These are phyloP conservation scores for Pangasius djambal DNA, from an alignment of 2,797 vertebrate genomes.

Conservation along the genomic window DNA sequence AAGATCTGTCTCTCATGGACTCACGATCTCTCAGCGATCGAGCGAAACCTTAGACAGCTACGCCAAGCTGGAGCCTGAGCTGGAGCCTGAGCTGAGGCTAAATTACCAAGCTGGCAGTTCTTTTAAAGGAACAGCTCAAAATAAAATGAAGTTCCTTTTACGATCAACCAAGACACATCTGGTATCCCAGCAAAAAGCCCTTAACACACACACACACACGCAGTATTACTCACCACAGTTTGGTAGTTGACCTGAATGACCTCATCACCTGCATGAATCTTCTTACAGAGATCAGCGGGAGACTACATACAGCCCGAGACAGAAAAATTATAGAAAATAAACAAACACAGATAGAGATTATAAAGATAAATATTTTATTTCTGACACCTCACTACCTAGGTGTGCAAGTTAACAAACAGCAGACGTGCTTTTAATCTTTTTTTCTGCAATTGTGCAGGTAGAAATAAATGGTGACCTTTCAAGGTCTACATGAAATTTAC, in stretches of 20 bases:
- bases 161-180: background rate
- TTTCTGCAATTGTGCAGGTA: background rate
- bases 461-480: background rate
- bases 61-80: too few relatives aligned
- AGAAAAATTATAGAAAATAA: background rate
- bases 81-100: slow-evolving; percentile 3
- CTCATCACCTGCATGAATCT: slow-evolving; percentile 68
- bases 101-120: background rate
- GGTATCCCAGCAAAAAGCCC: background rate
- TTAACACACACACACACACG: slow-evolving; percentile 1
- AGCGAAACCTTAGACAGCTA: background rate
- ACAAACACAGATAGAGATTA: background rate
- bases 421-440: background rate
- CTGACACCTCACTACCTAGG: background rate
- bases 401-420: background rate
- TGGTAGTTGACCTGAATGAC: slow-evolving; percentile 70
- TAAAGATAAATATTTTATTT: background rate
- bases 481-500: background rate
- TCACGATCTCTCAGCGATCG: background rate
- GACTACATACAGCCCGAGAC: slow-evolving; percentile 52
- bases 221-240: slow-evolving; percentile 59
- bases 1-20: background rate
- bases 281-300: slow-evolving; percentile 68
- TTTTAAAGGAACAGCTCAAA: background rate
- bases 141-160: background rate